These are phyloP conservation scores for Machimus rusticus DNA, from an alignment of 2,888 invertebrate species.

Conservation along the genomic window DNA sequence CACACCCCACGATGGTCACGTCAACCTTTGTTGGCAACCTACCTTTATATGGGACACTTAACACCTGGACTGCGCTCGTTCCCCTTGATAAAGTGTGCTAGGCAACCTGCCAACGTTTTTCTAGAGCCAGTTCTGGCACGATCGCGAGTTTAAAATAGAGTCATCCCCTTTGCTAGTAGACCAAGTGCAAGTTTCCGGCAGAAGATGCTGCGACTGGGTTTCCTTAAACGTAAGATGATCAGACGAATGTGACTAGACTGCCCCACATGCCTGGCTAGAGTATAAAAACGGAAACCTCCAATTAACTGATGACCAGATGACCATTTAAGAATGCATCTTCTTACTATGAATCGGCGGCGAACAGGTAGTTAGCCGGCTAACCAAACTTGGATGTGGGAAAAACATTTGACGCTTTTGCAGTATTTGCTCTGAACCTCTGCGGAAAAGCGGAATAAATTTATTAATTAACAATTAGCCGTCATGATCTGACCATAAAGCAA, in stretches of 20 bases:
- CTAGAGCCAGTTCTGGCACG: neutral
- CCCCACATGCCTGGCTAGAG: neutral
- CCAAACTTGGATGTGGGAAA: slow-evolving; percentile 21
- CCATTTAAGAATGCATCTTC: slow-evolving; percentile 31
- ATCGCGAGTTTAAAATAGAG: slow-evolving; percentile 6
- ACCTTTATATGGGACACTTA: slow-evolving; percentile 7
- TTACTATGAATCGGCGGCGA: neutral
- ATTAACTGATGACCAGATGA: slow-evolving; percentile 32
- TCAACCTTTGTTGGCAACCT: neutral
- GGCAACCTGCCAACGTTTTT: neutral
- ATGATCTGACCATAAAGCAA: slow-evolving; percentile 29
- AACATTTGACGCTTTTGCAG: neutral
- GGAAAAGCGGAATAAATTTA: slow-evolving; percentile 32
- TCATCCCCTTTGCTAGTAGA: neutral
- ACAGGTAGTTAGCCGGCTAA: neutral
- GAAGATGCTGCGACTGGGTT: neutral
- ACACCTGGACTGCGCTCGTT: neutral
- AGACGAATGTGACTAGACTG: slow-evolving; percentile 3
- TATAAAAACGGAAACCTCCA: slow-evolving; percentile 19
- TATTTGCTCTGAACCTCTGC: neutral
- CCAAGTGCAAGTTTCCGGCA: neutral
- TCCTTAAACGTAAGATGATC: neutral
- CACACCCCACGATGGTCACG: neutral
- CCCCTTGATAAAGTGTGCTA: neutral
- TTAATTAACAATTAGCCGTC: slow-evolving; percentile 37